A percentile compares a stretch with the other conserved stretches of the same genome.
These are phyloP conservation scores for Pantherophis vulpinus DNA, from an alignment of 2,797 vertebrate species.

Conservation along the genomic window DNA sequence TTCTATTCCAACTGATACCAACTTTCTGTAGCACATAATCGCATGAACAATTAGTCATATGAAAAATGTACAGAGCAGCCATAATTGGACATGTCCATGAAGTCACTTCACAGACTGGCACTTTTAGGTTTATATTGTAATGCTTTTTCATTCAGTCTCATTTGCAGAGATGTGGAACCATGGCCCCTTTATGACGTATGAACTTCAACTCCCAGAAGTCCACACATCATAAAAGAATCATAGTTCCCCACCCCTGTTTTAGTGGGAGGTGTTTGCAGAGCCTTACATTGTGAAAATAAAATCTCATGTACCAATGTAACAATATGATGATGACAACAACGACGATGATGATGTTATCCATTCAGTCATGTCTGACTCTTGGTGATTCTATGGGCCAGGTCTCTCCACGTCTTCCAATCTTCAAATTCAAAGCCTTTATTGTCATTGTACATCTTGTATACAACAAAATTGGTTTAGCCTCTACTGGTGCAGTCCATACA, in stretches of 20 bases:
- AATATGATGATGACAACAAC: background rate
- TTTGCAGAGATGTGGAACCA: background rate
- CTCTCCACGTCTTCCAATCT: background rate
- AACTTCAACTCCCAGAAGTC: background rate
- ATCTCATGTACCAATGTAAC: background rate
- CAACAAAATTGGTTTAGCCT: too few relatives aligned
- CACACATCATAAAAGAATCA: background rate
- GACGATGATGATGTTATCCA: background rate
- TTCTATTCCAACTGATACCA: background rate
- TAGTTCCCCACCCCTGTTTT: background rate
- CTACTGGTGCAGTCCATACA: too few relatives aligned
- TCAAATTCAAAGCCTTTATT: background rate
- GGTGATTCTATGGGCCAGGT: background rate
- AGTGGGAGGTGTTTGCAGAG: background rate
- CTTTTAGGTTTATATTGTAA: background rate
- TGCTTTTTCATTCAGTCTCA: background rate
- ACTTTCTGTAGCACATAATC: background rate
- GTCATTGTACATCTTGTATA: too few relatives aligned
- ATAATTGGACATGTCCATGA: background rate
- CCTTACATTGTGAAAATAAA: background rate
- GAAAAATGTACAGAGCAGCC: background rate
- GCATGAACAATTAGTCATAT: background rate
- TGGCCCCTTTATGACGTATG: background rate
- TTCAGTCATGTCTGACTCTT: background rate
- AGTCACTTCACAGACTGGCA: too few relatives aligned